A percentile compares a stretch with the other conserved stretches of the same genome.
Conservation (phyloP, 2,797 vertebrate genomes). For the Myiothlypis chrysogaster region DNA sequence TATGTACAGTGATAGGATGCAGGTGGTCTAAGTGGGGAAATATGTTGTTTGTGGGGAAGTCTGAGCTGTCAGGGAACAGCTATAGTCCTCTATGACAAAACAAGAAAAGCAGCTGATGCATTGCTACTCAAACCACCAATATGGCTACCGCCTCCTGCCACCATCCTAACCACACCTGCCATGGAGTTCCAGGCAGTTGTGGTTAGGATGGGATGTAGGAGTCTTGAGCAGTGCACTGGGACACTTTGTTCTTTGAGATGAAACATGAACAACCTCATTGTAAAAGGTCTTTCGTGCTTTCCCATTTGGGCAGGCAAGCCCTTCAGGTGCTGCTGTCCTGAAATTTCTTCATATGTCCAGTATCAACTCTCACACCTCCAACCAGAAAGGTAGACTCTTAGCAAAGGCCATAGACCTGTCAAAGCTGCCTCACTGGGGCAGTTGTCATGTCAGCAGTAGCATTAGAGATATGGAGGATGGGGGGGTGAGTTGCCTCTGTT, state of each 20-base stretch:
- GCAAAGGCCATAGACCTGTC: neutral
- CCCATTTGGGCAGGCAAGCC: neutral
- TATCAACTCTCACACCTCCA: neutral
- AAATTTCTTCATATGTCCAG: neutral
- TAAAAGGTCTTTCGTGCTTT: neutral
- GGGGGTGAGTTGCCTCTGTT: neutral
- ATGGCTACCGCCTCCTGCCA: too few species aligned
- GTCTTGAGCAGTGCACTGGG: neutral
- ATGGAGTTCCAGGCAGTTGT: too few species aligned
- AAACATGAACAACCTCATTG: neutral
- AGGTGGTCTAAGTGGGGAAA: neutral
- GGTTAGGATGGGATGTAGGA: too few species aligned
- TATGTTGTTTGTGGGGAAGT: fast-evolving
- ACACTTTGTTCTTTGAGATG: neutral
- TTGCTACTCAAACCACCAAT: fast-evolving
- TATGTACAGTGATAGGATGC: neutral
- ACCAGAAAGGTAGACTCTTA: neutral
- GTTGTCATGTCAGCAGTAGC: neutral
- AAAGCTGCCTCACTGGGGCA: neutral
- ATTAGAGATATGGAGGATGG: neutral
- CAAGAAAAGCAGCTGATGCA: neutral
- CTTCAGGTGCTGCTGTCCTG: neutral
- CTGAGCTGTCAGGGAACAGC: neutral
- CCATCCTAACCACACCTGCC: too few species aligned
- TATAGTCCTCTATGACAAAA: neutral